These are phyloP conservation scores for Sebastes vulpes DNA, from an alignment of 2,797 vertebrate species.

Conservation along the genomic window DNA sequence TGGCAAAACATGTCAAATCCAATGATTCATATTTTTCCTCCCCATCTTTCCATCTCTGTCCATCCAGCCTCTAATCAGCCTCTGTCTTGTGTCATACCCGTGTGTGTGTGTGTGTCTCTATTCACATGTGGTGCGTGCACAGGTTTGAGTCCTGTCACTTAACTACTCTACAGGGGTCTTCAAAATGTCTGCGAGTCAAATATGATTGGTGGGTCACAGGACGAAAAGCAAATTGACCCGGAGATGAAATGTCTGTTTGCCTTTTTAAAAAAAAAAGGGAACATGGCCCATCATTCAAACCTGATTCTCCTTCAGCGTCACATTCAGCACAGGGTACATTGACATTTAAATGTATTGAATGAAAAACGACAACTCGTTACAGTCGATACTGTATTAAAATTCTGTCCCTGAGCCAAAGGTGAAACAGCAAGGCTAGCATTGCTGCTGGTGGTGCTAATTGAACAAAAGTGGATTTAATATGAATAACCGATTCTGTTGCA, in stretches of 20 bases:
- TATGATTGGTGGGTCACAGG: constrained; percentile 33
- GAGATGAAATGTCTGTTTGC: constrained; percentile 28
- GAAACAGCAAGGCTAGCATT: background rate
- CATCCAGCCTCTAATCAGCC: constrained; percentile 42
- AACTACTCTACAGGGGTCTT: constrained; percentile 30
- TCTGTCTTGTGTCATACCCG: constrained; percentile 5
- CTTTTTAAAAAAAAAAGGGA: constrained; percentile 5
- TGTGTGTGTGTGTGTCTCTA: background rate
- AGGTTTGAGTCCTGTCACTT: constrained; percentile 53
- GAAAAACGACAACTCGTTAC: background rate
- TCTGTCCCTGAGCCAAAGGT: background rate
- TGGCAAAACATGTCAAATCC: constrained; percentile 73
- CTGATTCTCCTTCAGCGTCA: background rate
- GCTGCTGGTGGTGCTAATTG: background rate
- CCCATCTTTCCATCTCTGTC: constrained; percentile 40
- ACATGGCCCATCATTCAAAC: constrained; percentile 26
- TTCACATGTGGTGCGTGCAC: background rate
- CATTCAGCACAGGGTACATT: constrained; percentile 1
- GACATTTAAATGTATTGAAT: constrained; percentile 31
- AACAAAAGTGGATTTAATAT: constrained; percentile 1
- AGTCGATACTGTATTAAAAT: background rate
- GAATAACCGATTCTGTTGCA: background rate
- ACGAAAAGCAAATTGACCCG: constrained; percentile 46
- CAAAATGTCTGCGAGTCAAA: constrained; percentile 35
- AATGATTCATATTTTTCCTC: constrained; percentile 58